These are phyloP conservation scores for Drosophila repleta DNA, from an alignment of 1,140 invertebrate genomes.

Conservation along the genomic window DNA sequence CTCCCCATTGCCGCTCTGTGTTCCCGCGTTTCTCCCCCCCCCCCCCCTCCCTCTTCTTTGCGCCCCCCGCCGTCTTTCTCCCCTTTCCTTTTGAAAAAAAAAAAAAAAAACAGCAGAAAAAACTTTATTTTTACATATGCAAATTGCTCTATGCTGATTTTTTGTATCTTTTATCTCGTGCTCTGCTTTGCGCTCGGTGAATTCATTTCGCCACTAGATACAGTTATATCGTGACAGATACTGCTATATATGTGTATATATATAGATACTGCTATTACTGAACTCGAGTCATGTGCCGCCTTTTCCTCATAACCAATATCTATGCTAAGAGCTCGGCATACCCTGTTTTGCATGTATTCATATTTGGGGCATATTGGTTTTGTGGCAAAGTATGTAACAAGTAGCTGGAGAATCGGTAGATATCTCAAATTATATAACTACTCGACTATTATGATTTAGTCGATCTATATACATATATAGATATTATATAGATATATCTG, in stretches of 20 bases:
- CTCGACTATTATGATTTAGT: too few relatives aligned
- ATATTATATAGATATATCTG: too few relatives aligned
- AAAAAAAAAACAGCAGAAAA: neutral
- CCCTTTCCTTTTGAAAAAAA: too few relatives aligned
- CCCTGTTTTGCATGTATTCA: neutral
- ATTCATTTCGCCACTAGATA: slow-evolving; percentile 64
- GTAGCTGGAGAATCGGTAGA: too few relatives aligned
- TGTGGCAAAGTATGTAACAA: too few relatives aligned
- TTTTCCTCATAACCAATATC: slow-evolving; percentile 13
- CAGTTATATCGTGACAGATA: neutral
- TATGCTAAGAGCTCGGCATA: neutral
- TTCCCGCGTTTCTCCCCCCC: too few relatives aligned
- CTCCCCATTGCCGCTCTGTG: too few relatives aligned
- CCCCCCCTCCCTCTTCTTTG: too few relatives aligned
- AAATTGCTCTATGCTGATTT: slow-evolving; percentile 28
- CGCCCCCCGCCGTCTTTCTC: too few relatives aligned
- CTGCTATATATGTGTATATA: slow-evolving; percentile 1
- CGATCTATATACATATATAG: too few relatives aligned
- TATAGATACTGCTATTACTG: neutral
- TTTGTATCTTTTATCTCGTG: slow-evolving; percentile 15
- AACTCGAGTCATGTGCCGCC: slow-evolving; percentile 14
- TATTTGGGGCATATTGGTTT: neutral
- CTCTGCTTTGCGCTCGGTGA: slow-evolving; percentile 44
- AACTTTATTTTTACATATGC: slow-evolving; percentile 20
- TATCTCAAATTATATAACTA: too few relatives aligned